Evolutionary conservation across 2,797 vertebrate species (phyloP).

Genomic region (Crenuchus spilurus): DNA sequence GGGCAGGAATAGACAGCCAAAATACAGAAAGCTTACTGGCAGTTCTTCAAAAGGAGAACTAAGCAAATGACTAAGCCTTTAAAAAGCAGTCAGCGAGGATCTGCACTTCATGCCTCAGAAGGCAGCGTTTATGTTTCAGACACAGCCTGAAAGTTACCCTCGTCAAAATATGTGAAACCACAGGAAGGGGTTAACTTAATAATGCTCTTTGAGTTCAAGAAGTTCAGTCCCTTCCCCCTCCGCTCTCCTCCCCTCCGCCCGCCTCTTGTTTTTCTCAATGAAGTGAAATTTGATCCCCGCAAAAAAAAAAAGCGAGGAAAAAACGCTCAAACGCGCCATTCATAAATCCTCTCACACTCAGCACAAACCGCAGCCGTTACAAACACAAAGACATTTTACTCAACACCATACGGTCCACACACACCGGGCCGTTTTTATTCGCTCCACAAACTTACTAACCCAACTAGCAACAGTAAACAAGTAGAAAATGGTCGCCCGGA

Average conservation of each 20-base stretch:
- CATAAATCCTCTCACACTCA: slow-evolving; percentile 57
- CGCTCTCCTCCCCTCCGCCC: slow-evolving; percentile 44
- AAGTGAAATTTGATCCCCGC: slow-evolving; percentile 75
- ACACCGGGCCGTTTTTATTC: not conserved
- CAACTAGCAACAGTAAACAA: slow-evolving; percentile 15
- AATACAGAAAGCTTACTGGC: too few relatives aligned
- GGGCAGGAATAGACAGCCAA: too few relatives aligned
- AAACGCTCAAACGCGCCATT: slow-evolving; percentile 59
- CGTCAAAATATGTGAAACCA: too few relatives aligned
- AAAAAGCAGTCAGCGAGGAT: not conserved
- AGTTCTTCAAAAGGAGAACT: too few relatives aligned
- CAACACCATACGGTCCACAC: not conserved
- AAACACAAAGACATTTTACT: not conserved
- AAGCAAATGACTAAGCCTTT: too few relatives aligned
- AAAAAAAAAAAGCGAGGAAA: not conserved
- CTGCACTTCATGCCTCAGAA: too few relatives aligned
- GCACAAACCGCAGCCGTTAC: not conserved
- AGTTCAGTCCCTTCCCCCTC: slow-evolving; percentile 50
- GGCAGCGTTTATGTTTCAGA: too few relatives aligned
- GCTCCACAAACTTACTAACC: not conserved
- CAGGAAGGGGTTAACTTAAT: slow-evolving; percentile 50
- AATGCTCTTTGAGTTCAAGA: slow-evolving; percentile 48
- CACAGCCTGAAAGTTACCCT: too few relatives aligned
- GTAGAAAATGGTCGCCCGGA: slow-evolving; percentile 65
- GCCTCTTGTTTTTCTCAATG: slow-evolving; percentile 80